Base-by-base conservation (phyloP, 2,797 vertebrate species). In the Morus bassanus region DNA sequence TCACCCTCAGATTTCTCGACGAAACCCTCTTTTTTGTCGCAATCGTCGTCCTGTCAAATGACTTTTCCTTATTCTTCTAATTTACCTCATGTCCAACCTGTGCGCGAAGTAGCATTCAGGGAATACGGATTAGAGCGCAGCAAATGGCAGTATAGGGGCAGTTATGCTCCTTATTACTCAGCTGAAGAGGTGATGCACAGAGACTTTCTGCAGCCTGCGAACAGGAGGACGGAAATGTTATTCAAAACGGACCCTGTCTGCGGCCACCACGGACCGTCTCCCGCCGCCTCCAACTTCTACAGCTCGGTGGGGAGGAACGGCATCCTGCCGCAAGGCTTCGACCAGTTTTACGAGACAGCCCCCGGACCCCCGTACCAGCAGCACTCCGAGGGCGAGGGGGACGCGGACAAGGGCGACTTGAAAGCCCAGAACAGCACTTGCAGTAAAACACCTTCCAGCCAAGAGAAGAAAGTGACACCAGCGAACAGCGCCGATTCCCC, bases 131-230 rank as follows among this genome's bases (percentile, higher is more conserved):
- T 99, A 98, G 99, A 99, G 97, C 99, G 99, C 98, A 98, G 98
- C 98, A 99, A 99, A 99, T 99, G 99, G 99, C 99, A 99, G 99
- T 99, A 99, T 94, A 98, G 99, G 98, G 98, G 98, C 97, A 99
- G 98, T 97, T 99, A 99, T 98, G 98, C 99, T 95, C 99, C 99
- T 50, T 99, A 99, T 97, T 99, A 99, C 98, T 99, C 99, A 64
- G 97, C 99, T 86, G 99, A 99, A 96, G 99, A 99, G 95, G 98
- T 99, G 96, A 99, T 99, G 99, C 99, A 99, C 90, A 98, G 99
- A 96, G 99, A 99, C 97, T 98, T 99, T 97, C 98, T 99, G 97
- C 99, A 99, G 98, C 99, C 99, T 54, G 98, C 99, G 50, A 96
- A 98, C 97, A 98, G 99, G 97, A 98, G 99, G 97, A 98, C 99